Base-by-base conservation (phyloP, 2,113 vertebrate genomes). In the Strix aluco region DNA sequence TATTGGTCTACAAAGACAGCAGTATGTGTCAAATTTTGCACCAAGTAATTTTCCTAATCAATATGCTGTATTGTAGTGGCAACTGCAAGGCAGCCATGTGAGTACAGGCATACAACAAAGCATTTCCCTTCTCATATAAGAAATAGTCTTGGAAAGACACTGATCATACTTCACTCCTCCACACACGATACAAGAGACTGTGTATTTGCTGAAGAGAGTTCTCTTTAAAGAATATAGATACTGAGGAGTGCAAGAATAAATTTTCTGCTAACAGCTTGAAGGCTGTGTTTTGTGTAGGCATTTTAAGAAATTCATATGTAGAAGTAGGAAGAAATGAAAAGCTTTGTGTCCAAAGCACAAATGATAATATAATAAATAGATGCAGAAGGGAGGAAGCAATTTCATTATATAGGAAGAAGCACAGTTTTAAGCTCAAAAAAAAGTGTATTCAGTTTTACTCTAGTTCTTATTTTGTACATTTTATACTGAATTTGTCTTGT, bases 1-100 rank as follows among this genome's bases (percentile, higher is more conserved):
- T 99, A 3, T 98, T 99, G 58, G 99, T 99, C 97, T 99, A 99
- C 97, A 99, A 99, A 97, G 99, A 99, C 51, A 98, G 98, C 98
- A 99, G 99, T 99, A 98, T 97, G 99, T 98, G 82, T 94, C 77
- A 86, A 59, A 61, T 95, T 84, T 95, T 92, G 80, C 84, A 88
- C 69, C 81, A 83, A 92, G 34, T 97, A 90, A 55, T 94, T 96
- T 93, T 95, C 61, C 52, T 95, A 88, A 79, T 92, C 74, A 63
- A 25, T 95, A 27, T 80, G 66, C 70, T 90, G 61, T 95, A 44
- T 88, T 95, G 58, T 67, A 89, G 74, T 87, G 86, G 74, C 92
- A 96, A 65, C 89, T 92, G 89, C 86, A 94, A 94, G 72, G 67
- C 89, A 91, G 86, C 85, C 91, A 77, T 75, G 81, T 94, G 92